Evolutionary conservation across 2,888 invertebrate species (phyloP).

Genomic region (Autographa gamma): DNA sequence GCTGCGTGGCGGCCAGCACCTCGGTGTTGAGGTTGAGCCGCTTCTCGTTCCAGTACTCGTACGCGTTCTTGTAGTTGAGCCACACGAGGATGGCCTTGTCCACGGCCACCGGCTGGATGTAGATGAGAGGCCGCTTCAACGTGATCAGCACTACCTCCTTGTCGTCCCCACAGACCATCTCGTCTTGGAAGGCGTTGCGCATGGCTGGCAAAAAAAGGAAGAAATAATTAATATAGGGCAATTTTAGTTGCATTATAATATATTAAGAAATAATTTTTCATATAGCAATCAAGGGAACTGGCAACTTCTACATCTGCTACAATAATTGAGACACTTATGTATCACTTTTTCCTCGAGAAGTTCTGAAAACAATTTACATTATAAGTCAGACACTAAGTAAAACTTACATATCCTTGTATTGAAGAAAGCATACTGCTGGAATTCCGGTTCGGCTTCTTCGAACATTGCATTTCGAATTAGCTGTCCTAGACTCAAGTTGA

Average conservation of each 20-base stretch:
- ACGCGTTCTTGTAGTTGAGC: conserved; percentile 99
- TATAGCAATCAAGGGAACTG: too few relatives aligned
- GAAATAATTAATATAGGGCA: too few relatives aligned
- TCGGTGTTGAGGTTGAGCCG: conserved; percentile 96
- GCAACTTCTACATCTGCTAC: too few relatives aligned
- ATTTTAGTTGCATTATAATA: too few relatives aligned
- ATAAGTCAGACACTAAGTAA: too few relatives aligned
- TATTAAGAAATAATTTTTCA: too few relatives aligned
- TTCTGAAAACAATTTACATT: too few relatives aligned
- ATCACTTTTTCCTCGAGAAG: too few relatives aligned
- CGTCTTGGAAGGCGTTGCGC: conserved; percentile 96
- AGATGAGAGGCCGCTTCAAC: conserved; percentile 97
- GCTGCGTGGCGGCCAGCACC: conserved; percentile 93
- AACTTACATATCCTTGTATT: conserved; percentile 95
- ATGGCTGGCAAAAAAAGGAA: conserved; percentile 87
- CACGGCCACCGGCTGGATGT: conserved; percentile 98
- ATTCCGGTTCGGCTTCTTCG: conserved; percentile 99
- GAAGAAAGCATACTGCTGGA: conserved; percentile 99
- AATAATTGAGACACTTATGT: too few relatives aligned
- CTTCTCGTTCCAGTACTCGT: conserved; percentile 99
- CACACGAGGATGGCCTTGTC: conserved; percentile 99
- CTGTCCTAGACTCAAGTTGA: conserved; percentile 98
- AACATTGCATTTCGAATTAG: conserved; percentile 97
- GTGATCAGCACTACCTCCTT: conserved; percentile 97
- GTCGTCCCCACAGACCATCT: conserved; percentile 94